A percentile compares a stretch with the other conserved stretches of the same genome.
Evolutionary conservation across 1,140 invertebrate species (phyloP).

Genomic region (Trissolcus basalis): DNA sequence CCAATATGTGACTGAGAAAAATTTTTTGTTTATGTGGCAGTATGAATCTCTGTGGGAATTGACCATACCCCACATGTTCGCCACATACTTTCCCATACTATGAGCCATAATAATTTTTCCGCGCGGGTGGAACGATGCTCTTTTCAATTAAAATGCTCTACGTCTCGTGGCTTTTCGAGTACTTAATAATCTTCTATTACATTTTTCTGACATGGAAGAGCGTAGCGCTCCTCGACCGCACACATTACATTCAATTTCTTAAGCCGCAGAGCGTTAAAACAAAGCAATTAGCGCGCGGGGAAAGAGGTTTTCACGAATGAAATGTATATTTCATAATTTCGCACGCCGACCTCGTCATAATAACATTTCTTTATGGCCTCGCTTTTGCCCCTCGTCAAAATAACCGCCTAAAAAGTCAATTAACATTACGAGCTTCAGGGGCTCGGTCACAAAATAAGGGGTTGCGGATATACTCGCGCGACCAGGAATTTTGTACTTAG

Average conservation of each 20-base stretch:
- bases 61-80: too few species aligned
- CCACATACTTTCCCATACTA: too few species aligned
- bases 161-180: conserved; percentile 7
- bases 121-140: conserved; percentile 3
- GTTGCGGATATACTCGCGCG: conserved; percentile 40
- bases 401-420: conserved; percentile 65
- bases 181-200: conserved; percentile 42
- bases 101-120: too few species aligned
- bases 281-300: conserved; percentile 38
- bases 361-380: conserved; percentile 34
- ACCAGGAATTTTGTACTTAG: conserved; percentile 45
- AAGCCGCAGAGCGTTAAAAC: conserved; percentile 49
- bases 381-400: conserved; percentile 43
- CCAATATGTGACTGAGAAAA: too few species aligned
- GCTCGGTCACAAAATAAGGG: conserved; percentile 53
- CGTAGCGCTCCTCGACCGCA: conserved; percentile 16
- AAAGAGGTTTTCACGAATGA: conserved; percentile 48
- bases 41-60: too few species aligned
- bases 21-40: too few species aligned
- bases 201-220: conserved; percentile 13
- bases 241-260: conserved; percentile 48
- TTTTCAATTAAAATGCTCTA: conserved; percentile 21
- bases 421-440: conserved; percentile 62
- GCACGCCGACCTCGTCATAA: conserved; percentile 42
- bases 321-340: conserved; percentile 58